A percentile compares a stretch with the other conserved stretches of the same genome.
phyloP scores from a whole-genome alignment of 2,113 vertebrate genomes.

The Polyodon spathula region DNA sequence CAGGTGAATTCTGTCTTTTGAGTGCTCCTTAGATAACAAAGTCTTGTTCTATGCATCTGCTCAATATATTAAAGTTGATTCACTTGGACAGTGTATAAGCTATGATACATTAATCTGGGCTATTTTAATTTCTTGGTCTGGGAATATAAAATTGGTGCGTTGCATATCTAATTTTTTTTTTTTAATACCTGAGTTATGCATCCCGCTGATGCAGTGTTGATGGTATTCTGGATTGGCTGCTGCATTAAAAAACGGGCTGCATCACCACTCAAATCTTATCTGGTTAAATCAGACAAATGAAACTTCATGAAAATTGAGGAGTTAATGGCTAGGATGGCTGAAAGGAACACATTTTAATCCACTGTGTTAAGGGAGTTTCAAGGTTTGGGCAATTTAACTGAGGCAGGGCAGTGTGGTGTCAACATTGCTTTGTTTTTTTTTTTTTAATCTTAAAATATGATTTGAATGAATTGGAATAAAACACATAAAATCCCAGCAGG shows the following conservation, averaged over 20 bases:
- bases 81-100: slow-evolving; percentile 80
- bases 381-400: slow-evolving; percentile 41
- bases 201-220: slow-evolving; percentile 69
- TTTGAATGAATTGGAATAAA: not conserved
- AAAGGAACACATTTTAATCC: slow-evolving; percentile 69
- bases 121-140: slow-evolving; percentile 80
- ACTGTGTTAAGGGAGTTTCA: slow-evolving; percentile 60
- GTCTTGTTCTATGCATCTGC: slow-evolving; percentile 83
- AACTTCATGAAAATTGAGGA: slow-evolving; percentile 81
- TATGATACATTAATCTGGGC: slow-evolving; percentile 86
- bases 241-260: slow-evolving; percentile 89
- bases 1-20: slow-evolving; percentile 76
- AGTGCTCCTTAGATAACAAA: slow-evolving; percentile 81
- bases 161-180: slow-evolving; percentile 91
- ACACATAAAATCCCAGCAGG: slow-evolving; percentile 3
- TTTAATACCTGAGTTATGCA: slow-evolving; percentile 88
- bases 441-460: not conserved
- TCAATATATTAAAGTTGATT: slow-evolving; percentile 88
- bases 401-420: slow-evolving; percentile 17
- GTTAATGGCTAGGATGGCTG: slow-evolving; percentile 68
- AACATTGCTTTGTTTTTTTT: not conserved
- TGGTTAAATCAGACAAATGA: slow-evolving; percentile 97
- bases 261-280: slow-evolving; percentile 96
- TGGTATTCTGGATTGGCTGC: slow-evolving; percentile 68
- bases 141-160: slow-evolving; percentile 86